Base-by-base conservation (phyloP, 2,797 vertebrate genomes). In the Ctenopoma kingsleyae region DNA sequence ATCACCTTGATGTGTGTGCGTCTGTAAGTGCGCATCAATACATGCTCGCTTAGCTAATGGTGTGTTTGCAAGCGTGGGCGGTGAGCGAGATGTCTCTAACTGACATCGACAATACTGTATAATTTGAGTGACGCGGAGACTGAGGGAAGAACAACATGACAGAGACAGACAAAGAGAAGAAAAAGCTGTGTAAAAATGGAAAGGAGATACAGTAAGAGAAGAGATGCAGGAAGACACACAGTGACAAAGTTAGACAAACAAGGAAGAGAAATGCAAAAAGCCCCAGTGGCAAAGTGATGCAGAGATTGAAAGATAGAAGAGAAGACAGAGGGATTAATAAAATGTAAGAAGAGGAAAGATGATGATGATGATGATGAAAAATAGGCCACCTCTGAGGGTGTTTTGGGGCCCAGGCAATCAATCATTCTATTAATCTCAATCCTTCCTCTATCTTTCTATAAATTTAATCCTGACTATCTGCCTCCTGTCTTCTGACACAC, bases 391-490 rank as follows among this genome's bases (percentile, higher is more conserved):
- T 54, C 48, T 9, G 40, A 74, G 76, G 58, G 25, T 59, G 41
- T 47, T 48, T 67, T 56, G 30, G 8, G 41, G 43, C 59, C 61
- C 52, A 50, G 66, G 22, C 76, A 83, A 85, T 92, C 91, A 89
- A 84, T 93, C 88, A 83, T 79, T 83, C 69, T 75, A 85, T 91
- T 89, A 86, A 89, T 90, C 88, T 83, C 74, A 83, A 69, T 76
- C 65, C 60, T 79, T 86, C 55, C 64, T 50, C 54, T 50, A 62
- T 57, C 59, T 49, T 62, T 78, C 61, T 44, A 74, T 78, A 60
- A 77, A 80, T 88, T 71, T 82, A 80, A 87, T 77, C 69, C 77
- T 27, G 63, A 74, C 55, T 63, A 40, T 1, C 74, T 59, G 50
- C 44, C 58, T 62, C 64, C 71, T 71, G 68, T 48, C 55, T 41